A percentile compares a stretch with the other conserved stretches of the same genome.
These are phyloP conservation scores for Ageneiosus marmoratus DNA, from an alignment of 2,113 vertebrate genomes.

Conservation along the genomic window DNA sequence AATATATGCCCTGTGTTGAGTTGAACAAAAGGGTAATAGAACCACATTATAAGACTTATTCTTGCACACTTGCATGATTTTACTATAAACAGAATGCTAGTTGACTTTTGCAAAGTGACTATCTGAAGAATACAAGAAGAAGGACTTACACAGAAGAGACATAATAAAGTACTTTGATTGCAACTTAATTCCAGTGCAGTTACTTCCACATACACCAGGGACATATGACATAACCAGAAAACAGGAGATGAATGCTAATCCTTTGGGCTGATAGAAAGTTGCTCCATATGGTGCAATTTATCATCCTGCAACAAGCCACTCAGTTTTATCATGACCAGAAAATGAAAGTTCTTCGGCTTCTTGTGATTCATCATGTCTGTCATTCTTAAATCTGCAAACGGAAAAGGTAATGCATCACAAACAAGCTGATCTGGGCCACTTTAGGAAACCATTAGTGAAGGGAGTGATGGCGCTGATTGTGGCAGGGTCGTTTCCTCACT, in stretches of 20 bases:
- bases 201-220: slow-evolving; percentile 44
- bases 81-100: not conserved
- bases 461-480: slow-evolving; percentile 63
- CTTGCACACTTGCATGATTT: slow-evolving; percentile 8
- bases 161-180: slow-evolving; percentile 53
- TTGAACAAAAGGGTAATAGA: not conserved
- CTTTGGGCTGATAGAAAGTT: slow-evolving; percentile 44
- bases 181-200: slow-evolving; percentile 45
- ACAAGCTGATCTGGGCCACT: slow-evolving; percentile 46
- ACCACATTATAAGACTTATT: slow-evolving; percentile 6
- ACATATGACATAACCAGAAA: slow-evolving; percentile 52
- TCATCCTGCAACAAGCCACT: slow-evolving; percentile 38
- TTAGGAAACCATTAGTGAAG: slow-evolving; percentile 67
- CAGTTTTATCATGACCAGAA: slow-evolving; percentile 37
- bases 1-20: not conserved
- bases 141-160: slow-evolving; percentile 32
- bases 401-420: slow-evolving; percentile 46
- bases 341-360: slow-evolving; percentile 49
- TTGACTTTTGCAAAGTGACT: slow-evolving; percentile 1
- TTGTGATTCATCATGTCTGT: slow-evolving; percentile 53
- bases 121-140: not conserved
- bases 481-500: slow-evolving; percentile 66
- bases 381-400: slow-evolving; percentile 48
- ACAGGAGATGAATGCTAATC: slow-evolving; percentile 48
- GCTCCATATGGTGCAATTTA: slow-evolving; percentile 42